Evolutionary conservation across 1,140 invertebrate genomes (phyloP).

Genomic region (Paralvinella palmiformis): DNA sequence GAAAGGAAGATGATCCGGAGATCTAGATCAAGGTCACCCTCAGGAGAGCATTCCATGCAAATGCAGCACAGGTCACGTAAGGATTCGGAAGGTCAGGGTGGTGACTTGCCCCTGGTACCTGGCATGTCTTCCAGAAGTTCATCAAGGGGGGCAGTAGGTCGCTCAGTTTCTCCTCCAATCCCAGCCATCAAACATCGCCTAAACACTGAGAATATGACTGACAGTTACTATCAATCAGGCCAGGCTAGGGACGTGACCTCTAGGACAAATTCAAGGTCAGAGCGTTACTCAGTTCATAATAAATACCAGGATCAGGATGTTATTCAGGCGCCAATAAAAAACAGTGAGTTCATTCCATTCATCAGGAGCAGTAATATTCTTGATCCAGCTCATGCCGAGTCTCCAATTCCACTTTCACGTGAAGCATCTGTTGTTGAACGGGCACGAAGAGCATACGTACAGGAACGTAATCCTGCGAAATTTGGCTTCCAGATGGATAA

Average conservation of each 20-base stretch:
- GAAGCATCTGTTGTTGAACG: slow-evolving; percentile 37
- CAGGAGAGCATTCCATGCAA: no score
- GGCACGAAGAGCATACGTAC: slow-evolving; percentile 42
- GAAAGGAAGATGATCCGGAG: neutral
- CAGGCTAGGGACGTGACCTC: neutral
- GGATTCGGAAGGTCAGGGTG: no score
- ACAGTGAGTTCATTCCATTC: slow-evolving; percentile 44
- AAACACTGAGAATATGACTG: slow-evolving; percentile 4
- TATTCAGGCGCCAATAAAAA: neutral
- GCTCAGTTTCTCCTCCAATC: slow-evolving; percentile 30
- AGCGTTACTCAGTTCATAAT: neutral
- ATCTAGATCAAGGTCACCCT: neutral
- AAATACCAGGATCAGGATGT: neutral
- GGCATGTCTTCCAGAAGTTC: neutral
- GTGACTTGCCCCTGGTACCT: no score
- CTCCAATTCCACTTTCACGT: slow-evolving; percentile 41
- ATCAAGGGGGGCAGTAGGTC: neutral
- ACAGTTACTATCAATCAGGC: neutral
- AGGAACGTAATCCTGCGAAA: slow-evolving; percentile 38
- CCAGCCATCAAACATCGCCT: slow-evolving; percentile 33
- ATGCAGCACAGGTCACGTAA: neutral
- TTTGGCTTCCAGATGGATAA: slow-evolving; percentile 37
- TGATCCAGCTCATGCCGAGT: slow-evolving; percentile 40
- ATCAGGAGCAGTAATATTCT: slow-evolving; percentile 43
- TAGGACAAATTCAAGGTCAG: neutral